These are phyloP conservation scores for Mormoops blainvillei DNA, from an alignment of 2,113 vertebrate genomes.

Conservation along the genomic window DNA sequence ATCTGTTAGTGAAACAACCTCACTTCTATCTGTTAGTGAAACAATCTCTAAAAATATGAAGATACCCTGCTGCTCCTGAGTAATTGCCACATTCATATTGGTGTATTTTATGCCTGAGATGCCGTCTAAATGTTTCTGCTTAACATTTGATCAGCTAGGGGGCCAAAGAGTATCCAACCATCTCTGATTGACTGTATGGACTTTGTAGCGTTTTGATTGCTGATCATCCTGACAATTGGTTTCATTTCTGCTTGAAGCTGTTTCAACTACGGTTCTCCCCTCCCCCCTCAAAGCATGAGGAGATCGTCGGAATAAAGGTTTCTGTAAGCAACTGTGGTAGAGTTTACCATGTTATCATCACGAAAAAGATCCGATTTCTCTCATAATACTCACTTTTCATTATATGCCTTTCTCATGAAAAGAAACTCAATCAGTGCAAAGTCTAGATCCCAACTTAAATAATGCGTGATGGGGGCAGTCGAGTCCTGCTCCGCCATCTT, in stretches of 20 bases:
- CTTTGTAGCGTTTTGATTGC: conserved; percentile 80
- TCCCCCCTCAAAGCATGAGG: conserved; percentile 72
- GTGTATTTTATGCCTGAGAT: conserved; percentile 84
- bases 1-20: conserved; percentile 88
- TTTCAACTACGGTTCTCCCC: conserved; percentile 79
- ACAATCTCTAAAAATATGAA: conserved; percentile 77
- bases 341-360: not conserved
- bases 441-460: conserved; percentile 86
- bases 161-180: conserved; percentile 83
- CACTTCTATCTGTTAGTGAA: conserved; percentile 89
- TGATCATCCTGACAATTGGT: conserved; percentile 84
- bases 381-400: not conserved
- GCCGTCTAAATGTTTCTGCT: conserved; percentile 84
- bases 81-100: conserved; percentile 84
- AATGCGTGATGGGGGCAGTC: conserved; percentile 86
- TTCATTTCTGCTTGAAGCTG: conserved; percentile 82
- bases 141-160: conserved; percentile 82
- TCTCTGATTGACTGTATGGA: conserved; percentile 82
- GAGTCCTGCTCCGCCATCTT: conserved; percentile 89
- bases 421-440: conserved; percentile 91
- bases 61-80: conserved; percentile 81
- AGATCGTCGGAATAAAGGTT: not conserved
- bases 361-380: not conserved
- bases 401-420: conserved; percentile 78
- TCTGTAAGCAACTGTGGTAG: not conserved